Evolutionary conservation across 2,113 vertebrate genomes (phyloP).

Genomic region (Procavia capensis): DNA sequence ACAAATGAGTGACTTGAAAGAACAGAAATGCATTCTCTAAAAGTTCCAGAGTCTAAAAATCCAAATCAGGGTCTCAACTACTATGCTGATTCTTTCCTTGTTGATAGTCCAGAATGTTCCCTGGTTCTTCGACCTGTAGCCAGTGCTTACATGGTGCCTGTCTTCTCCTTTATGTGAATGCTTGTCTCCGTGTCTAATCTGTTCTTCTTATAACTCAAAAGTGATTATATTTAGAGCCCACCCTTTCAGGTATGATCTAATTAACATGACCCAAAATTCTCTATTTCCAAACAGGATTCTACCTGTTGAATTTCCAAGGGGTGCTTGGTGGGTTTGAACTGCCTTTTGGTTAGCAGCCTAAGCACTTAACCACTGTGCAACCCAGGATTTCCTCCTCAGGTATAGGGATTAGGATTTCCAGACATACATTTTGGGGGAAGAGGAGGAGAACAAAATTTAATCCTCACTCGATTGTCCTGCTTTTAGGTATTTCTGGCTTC

Average conservation of each 20-base stretch:
- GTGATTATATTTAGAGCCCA: too few species aligned
- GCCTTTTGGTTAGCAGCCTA: too few species aligned
- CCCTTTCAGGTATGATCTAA: neutral
- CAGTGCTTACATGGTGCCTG: neutral
- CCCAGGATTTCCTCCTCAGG: too few species aligned
- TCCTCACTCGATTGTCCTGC: neutral
- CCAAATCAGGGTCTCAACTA: neutral
- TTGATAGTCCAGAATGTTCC: neutral
- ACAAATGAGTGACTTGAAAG: neutral
- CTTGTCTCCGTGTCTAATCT: neutral
- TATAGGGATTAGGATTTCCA: neutral
- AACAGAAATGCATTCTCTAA: neutral
- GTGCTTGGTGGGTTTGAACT: too few species aligned
- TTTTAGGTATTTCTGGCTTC: slow-evolving; percentile 14
- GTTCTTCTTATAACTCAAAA: neutral
- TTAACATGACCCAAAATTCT: neutral
- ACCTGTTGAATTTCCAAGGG: too few species aligned
- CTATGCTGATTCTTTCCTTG: neutral
- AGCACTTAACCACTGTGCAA: too few species aligned
- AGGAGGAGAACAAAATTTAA: too few species aligned
- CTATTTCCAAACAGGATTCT: neutral
- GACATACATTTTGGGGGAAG: neutral
- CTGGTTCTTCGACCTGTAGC: neutral
- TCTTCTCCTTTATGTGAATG: neutral
- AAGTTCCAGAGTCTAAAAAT: neutral